Conservation (phyloP, 2,888 invertebrate genomes). For the Cantharis rustica region DNA sequence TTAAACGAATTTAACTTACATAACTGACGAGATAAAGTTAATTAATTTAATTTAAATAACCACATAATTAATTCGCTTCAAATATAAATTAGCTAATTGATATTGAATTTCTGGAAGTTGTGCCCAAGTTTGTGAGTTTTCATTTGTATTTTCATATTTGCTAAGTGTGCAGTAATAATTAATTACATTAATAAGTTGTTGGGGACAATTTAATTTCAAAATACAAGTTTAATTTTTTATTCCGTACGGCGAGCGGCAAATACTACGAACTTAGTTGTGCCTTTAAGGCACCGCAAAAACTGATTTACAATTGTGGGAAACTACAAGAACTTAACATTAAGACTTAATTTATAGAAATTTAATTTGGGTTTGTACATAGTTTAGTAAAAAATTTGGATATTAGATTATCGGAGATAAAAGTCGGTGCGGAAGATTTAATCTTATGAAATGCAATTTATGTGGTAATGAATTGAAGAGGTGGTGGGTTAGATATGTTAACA, state of each 20-base stretch:
- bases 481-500: slow-evolving; percentile 29
- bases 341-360: background rate
- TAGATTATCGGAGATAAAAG: background rate
- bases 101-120: background rate
- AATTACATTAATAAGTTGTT: background rate
- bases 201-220: background rate
- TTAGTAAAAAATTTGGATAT: background rate
- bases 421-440: slow-evolving; percentile 1
- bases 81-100: background rate
- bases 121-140: background rate
- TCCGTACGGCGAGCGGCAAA: background rate
- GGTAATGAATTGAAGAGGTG: slow-evolving; percentile 26
- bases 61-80: background rate
- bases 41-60: background rate
- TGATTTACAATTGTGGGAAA: background rate
- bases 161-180: background rate
- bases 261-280: background rate
- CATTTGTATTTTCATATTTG: background rate
- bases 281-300: background rate
- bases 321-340: background rate
- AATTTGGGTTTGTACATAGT: background rate
- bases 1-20: background rate
- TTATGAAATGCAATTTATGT: slow-evolving; percentile 30
- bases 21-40: background rate
- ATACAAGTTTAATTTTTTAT: background rate